Evolutionary conservation across 2,888 invertebrate species (phyloP).

Genomic region (Xylophagus ater): DNA sequence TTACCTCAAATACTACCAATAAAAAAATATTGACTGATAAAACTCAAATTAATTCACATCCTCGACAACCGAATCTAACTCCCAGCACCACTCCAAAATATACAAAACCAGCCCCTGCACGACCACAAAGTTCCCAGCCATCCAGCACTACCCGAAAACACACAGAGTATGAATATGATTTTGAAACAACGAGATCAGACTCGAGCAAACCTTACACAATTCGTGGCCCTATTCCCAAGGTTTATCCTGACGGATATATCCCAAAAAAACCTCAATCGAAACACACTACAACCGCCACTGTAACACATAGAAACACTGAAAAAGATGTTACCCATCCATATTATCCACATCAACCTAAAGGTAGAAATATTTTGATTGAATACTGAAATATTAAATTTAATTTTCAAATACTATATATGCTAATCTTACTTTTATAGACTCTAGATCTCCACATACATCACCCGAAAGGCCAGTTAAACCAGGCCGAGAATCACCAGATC

Average conservation of each 20-base stretch:
- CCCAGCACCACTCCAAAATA: slow-evolving; percentile 16
- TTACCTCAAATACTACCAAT: slow-evolving; percentile 9
- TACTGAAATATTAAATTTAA: too few relatives aligned
- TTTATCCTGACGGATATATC: slow-evolving; percentile 4
- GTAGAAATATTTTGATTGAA: background rate
- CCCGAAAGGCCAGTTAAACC: slow-evolving; percentile 13
- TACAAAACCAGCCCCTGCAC: slow-evolving; percentile 1
- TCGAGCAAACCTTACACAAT: slow-evolving; percentile 12
- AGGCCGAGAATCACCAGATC: too few relatives aligned
- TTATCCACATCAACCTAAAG: slow-evolving; percentile 4
- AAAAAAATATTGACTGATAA: slow-evolving; percentile 3
- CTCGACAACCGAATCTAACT: slow-evolving; percentile 7
- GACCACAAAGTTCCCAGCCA: background rate
- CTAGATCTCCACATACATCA: slow-evolving; percentile 13
- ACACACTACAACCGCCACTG: slow-evolving; percentile 13
- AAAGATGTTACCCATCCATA: slow-evolving; percentile 14
- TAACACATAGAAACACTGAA: slow-evolving; percentile 16
- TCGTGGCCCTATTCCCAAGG: slow-evolving; percentile 3
- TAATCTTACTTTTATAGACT: too few relatives aligned
- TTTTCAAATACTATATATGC: too few relatives aligned
- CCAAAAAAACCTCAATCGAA: background rate
- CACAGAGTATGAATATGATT: too few relatives aligned
- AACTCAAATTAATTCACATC: background rate
- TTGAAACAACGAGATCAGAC: too few relatives aligned
- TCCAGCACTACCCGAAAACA: background rate